Evolutionary conservation across 2,113 vertebrate species (phyloP), one percentile per base, ranked within the genome.

Genomic region (Chascanopsetta lugubris): DNA sequence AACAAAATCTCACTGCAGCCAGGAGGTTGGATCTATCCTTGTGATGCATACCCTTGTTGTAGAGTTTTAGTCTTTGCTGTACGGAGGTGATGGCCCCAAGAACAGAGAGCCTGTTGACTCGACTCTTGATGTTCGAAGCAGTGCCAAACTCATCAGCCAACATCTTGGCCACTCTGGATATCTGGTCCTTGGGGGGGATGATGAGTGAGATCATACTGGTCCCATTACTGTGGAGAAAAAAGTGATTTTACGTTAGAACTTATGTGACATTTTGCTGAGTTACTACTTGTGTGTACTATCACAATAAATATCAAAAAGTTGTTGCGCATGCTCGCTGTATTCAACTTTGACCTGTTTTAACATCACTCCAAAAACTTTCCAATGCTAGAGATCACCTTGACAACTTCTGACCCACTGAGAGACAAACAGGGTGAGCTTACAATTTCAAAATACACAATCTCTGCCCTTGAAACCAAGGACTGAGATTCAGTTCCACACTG

Each of bases 161-260:
- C 97, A 99, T 99, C 89, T 99, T 99, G 87, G 97, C 95, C 88
- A 99, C 97, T 94, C 97, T 94, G 0, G 97, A 99, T 88, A 99
- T 99, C 95, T 99, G 97, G 93, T 99, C 97, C 96, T 99, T 99
- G 56, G 97, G 97, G 82, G 97, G 97, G 93, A 99, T 99, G 94
- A 99, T 99, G 92, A 99, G 87, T 1, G 97, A 99, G 92, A 99
- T 99, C 97, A 99, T 99, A 90, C 97, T 99, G 93, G 97, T 99
- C 86, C 97, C 97, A 94, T 99, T 99, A 89, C 97, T 98, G 82
- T 18, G 56, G 8, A 64, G 25, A 25, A 30, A 53, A 1, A 27
- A 1, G 17, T 11, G n/a, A 47, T n/a, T 48, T 1, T 40, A 47
- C 38, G 49, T 62, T 32, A 68, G 18, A n/a, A 7, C 7, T 53